phyloP scores from a whole-genome alignment of 2,797 vertebrate species.

The Scarus forsteni region DNA sequence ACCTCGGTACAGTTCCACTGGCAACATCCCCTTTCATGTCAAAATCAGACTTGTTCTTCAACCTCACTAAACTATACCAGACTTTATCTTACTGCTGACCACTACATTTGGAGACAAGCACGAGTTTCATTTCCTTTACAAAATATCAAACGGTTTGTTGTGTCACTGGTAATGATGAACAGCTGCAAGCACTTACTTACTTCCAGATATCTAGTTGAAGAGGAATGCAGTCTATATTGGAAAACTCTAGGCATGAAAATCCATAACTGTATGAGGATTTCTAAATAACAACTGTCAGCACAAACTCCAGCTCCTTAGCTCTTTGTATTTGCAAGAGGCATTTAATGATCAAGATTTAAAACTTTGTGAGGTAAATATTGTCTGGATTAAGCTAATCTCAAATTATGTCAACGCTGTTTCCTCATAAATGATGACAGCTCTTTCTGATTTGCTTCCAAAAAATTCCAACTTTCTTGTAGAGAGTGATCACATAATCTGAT shows the following conservation, averaged over 20 bases:
- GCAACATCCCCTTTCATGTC: background rate
- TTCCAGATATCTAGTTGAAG: conserved; percentile 31
- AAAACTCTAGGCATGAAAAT: conserved; percentile 42
- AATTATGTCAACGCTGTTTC: conserved; percentile 18
- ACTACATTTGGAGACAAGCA: conserved; percentile 15
- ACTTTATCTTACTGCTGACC: conserved; percentile 24
- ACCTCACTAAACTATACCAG: conserved; percentile 13
- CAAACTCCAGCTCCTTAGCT: conserved; percentile 23
- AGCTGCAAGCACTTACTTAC: conserved; percentile 29
- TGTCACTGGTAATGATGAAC: conserved; percentile 37
- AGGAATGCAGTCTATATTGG: conserved; percentile 41
- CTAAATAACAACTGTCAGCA: conserved; percentile 52
- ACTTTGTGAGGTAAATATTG: conserved; percentile 5
- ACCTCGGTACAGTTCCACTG: background rate
- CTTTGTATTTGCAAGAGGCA: conserved; percentile 21
- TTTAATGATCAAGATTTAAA: conserved; percentile 37
- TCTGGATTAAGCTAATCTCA: conserved; percentile 17
- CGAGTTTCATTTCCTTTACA: conserved; percentile 14
- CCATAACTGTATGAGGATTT: conserved; percentile 61
- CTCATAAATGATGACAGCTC: background rate
- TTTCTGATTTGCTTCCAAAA: conserved; percentile 16
- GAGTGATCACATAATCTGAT: conserved; percentile 21
- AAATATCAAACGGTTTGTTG: conserved; percentile 30
- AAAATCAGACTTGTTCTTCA: background rate
- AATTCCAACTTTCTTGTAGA: conserved; percentile 1